Evolutionary conservation across 2,113 vertebrate species (phyloP).

Genomic region (Macrotus californicus): DNA sequence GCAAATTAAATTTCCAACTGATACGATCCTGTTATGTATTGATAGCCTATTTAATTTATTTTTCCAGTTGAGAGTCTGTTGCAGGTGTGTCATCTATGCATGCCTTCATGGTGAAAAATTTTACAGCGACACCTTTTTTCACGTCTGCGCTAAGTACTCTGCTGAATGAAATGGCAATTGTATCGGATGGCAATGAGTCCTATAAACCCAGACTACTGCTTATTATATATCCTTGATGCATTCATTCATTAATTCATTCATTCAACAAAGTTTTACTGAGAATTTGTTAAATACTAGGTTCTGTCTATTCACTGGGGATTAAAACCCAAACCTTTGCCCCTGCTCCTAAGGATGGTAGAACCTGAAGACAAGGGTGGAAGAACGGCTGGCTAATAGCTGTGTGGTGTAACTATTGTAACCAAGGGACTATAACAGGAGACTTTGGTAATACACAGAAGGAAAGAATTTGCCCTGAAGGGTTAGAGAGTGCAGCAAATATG

Average conservation of each 20-base stretch:
- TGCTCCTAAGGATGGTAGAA: neutral
- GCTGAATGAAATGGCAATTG: neutral
- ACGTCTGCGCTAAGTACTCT: neutral
- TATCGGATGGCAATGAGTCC: neutral
- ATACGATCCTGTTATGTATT: neutral
- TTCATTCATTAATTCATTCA: neutral
- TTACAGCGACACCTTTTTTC: neutral
- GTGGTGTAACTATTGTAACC: neutral
- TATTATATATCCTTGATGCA: neutral
- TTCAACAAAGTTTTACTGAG: neutral
- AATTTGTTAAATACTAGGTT: neutral
- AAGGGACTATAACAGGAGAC: neutral
- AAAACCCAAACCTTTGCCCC: neutral
- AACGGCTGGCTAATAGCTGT: neutral
- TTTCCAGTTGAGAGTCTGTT: neutral
- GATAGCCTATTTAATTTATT: neutral
- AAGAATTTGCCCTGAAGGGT: neutral
- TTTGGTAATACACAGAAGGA: neutral
- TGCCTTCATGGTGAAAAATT: neutral
- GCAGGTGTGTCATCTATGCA: neutral
- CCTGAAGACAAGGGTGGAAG: neutral
- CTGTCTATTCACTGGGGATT: neutral
- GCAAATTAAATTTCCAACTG: neutral
- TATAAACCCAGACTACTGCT: neutral
- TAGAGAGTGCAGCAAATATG: neutral